Evolutionary conservation across 37 sponge, comb jelly and placozoan genomes (phyloP).

Genomic region (Lycopodina hypogea): DNA sequence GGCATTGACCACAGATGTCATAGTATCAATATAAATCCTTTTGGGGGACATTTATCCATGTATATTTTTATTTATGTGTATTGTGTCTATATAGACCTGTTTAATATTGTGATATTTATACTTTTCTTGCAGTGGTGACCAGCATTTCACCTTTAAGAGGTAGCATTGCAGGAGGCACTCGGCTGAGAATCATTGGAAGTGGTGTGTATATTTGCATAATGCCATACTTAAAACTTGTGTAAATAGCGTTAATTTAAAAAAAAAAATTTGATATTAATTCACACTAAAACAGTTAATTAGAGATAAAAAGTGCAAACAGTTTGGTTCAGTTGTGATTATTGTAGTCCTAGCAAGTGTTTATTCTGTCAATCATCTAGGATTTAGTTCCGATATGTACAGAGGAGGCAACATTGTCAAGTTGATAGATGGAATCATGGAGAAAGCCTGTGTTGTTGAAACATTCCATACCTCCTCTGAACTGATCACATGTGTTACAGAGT

Average conservation of each 20-base stretch:
- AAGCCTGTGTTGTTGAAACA: constrained; percentile 51
- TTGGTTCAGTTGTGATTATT: not conserved
- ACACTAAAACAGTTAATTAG: not conserved
- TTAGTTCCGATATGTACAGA: constrained; percentile 53
- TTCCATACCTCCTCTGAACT: constrained; percentile 41
- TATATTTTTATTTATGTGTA: not conserved
- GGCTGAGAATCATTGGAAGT: constrained; percentile 19
- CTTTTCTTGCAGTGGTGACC: constrained; percentile 7
- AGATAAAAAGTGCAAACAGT: not conserved
- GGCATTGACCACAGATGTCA: no score
- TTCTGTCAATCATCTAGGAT: constrained; percentile 14
- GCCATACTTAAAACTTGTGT: not conserved
- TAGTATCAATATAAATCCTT: no score
- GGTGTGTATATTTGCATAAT: constrained; percentile 8
- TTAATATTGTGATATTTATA: not conserved
- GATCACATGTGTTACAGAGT: constrained; percentile 71
- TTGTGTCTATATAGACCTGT: not conserved
- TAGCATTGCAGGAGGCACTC: constrained; percentile 40
- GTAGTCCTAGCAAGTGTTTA: not conserved
- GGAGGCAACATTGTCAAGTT: constrained; percentile 56
- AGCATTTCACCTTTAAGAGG: constrained; percentile 8
- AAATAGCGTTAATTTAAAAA: not conserved
- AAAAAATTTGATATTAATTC: not conserved
- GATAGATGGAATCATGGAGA: not conserved
- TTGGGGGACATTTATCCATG: no score